phyloP scores from a whole-genome alignment of 2,888 invertebrate genomes.

The Lymantria dispar region DNA sequence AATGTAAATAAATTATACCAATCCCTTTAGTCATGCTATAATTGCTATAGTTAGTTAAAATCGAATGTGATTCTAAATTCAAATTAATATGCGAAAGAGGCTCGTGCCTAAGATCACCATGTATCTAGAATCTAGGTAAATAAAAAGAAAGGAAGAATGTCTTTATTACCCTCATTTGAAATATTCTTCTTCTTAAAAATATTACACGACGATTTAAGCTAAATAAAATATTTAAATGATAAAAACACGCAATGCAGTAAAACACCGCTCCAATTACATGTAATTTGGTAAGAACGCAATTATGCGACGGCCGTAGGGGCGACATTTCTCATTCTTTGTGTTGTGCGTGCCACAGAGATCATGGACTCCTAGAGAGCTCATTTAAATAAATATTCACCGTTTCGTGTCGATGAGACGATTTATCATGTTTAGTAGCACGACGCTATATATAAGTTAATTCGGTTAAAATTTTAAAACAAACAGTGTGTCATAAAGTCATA shows the following conservation, averaged over 20 bases:
- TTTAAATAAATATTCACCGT: slow-evolving; percentile 38
- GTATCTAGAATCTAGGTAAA: no score
- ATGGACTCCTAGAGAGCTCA: slow-evolving; percentile 27
- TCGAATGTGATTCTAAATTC: no score
- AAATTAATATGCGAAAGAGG: no score
- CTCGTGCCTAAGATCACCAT: no score
- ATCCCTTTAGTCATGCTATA: no score
- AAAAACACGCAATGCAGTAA: slow-evolving; percentile 41
- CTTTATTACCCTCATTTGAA: no score
- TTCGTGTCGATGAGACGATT: slow-evolving; percentile 22
- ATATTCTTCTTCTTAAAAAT: no score
- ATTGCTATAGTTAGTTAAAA: no score
- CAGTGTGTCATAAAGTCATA: slow-evolving; percentile 3
- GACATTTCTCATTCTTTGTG: slow-evolving; percentile 52
- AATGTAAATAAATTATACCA: no score
- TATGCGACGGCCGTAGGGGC: slow-evolving; percentile 43
- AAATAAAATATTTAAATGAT: slow-evolving; percentile 33
- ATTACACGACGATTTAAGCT: not conserved
- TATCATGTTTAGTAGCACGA: slow-evolving; percentile 20
- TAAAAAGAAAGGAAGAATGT: no score
- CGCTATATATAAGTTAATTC: not conserved
- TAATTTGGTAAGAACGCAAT: slow-evolving; percentile 60
- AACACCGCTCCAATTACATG: slow-evolving; percentile 51
- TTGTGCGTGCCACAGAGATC: slow-evolving; percentile 42
- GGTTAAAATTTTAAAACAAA: not conserved